Base-by-base conservation (phyloP, 1,140 invertebrate genomes). In the Drosophila kurseongensis region DNA sequence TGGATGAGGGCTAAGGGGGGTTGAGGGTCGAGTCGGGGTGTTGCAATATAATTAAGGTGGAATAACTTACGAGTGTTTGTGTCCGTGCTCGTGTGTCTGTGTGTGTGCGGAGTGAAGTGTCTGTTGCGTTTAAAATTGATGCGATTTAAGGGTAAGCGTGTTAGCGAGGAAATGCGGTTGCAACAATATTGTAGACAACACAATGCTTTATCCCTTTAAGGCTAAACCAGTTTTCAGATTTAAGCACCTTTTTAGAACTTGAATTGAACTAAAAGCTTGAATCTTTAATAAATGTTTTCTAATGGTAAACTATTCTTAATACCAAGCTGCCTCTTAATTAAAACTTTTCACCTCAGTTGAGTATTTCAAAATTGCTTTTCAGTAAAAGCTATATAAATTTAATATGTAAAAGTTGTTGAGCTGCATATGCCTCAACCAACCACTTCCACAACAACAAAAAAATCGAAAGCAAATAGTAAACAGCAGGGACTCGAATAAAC, bases 31-130 rank as follows among this genome's bases (percentile, higher is more conserved):
- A 51, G 61, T 74, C 75, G 74, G 81, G 74, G 78, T 86, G 77
- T 88, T 89, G 84, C 80, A 89, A 84, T 89, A 89, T 89, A 89
- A 89, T 89, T 89, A 89, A 89, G 77, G 77, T 78, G 80, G 69
- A 84, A 89, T 89, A 89, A 89, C 84, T 80, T 84, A 84, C 63
- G 47, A 80, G 65, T 47, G 59, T 72, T 52, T 44, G 56, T 61
- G 59, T 38, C 41, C 50, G 9, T 29, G 40, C 38, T 23, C 13
- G 54, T 57, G 54, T 59, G 52, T 58, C 35, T 62, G 59, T 59
- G 60, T 58, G 56, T 59, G 60, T 58, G 56, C 58, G 55, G 50
- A 60, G 73, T 78, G 68, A 76, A 74, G 58, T 67, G 62, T 86
- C 74, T 75, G 78, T 63, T 80, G 66, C 66, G 78, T 67, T 85